Evolutionary conservation across 2,113 vertebrate species (phyloP), one percentile per base, ranked within the genome.

Genomic region (Microcebus tavaratra): DNA sequence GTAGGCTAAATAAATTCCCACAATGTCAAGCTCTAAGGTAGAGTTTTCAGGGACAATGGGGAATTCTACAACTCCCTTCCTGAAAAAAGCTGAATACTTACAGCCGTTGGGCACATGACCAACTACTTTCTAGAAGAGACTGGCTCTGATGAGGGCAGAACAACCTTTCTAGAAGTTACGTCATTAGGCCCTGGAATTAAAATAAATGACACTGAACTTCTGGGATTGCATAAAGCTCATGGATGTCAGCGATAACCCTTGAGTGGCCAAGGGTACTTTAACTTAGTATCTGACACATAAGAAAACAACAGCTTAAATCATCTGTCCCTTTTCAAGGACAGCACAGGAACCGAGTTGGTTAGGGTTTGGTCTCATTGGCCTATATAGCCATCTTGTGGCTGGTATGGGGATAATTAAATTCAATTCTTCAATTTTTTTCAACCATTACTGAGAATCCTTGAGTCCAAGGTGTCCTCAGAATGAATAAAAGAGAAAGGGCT

Each of bases 331-430:
- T 81, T 73, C 94, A 95, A 78, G 94, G 95, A 95, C 86, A 89
- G 11, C 50, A 86, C 89, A 86, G 68, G 36, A 18, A 10, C 0
- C 61, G 42, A 73, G 45, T 45, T 63, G 65, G 61, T 53, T 23
- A 45, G 45, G 39, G 17, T 78, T 73, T 95, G 73, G 25, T 97
- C 91, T 96, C 93, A n/a, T 0, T 63, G 95, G 97, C 83, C 95
- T 98, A 97, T 87, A 98, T 80, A 98, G 98, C 98, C 98, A 98
- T 96, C 98, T 98, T 95, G 98, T 98, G 98, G 98, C 81, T 96
- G 96, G 36, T 95, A 42, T 31, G 20, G 88, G 15, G 0, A 85
- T 97, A 96, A 95, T 91, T 81, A 29, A 81, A 86, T 95, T 85
- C n/a, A 57, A 65, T 17, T 76, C 45, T 86, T 91, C 76, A 70